Percentiles rank a stretch among this genome's conserved stretches.
Evolutionary conservation across 2,113 vertebrate genomes (phyloP).

Genomic region (Bujurquina vittata): DNA sequence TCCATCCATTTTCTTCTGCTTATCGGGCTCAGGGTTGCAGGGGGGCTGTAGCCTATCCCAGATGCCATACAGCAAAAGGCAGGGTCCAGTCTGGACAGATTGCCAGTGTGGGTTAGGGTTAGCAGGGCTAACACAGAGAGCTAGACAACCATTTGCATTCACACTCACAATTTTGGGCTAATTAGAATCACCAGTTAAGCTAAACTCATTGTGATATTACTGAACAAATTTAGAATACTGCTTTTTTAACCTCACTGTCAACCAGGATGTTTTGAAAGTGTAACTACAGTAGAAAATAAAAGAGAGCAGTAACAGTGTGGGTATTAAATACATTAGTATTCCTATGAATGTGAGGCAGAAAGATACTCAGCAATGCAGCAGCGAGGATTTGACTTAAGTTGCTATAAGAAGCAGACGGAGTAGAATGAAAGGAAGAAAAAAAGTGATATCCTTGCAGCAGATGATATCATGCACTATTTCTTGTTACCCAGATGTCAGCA

Average conservation of each 20-base stretch:
- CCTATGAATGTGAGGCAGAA: not conserved
- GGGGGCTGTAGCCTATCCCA: too few relatives aligned
- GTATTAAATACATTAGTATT: not conserved
- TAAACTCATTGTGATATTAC: not conserved
- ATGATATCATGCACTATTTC: not conserved
- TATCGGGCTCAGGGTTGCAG: too few relatives aligned
- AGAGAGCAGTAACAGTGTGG: not conserved
- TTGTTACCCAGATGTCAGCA: slow-evolving; percentile 7
- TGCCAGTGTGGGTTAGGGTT: too few relatives aligned
- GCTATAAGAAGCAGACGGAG: not conserved
- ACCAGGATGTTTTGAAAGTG: not conserved
- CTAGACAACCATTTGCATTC: too few relatives aligned
- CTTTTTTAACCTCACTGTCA: not conserved
- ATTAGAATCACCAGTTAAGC: too few relatives aligned
- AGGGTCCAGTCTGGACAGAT: too few relatives aligned
- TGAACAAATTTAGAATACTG: not conserved
- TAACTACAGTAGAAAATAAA: not conserved
- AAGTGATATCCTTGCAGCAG: not conserved
- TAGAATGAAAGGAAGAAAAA: not conserved
- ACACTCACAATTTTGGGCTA: too few relatives aligned
- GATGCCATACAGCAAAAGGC: too few relatives aligned
- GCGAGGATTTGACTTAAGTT: not conserved
- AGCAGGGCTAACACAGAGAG: too few relatives aligned
- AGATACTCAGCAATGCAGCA: not conserved
- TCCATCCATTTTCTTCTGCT: too few relatives aligned